Evolutionary conservation across 2,113 vertebrate genomes (phyloP).

Genomic region (Cynopterus brachyotis): DNA sequence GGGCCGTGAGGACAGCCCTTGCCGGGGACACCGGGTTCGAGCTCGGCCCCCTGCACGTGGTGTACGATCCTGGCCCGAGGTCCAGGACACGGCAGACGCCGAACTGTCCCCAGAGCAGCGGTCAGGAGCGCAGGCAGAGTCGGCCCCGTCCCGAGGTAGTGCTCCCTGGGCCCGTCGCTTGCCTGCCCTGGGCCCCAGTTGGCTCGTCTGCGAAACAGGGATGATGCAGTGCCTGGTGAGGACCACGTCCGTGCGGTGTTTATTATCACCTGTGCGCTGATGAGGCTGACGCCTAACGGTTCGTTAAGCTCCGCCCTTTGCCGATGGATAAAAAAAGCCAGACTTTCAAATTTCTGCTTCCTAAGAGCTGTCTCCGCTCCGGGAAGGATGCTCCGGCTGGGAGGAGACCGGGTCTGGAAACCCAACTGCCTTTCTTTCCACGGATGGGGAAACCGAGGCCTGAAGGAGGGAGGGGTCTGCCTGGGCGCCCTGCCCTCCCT

Average conservation of each 20-base stretch:
- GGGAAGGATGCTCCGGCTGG: background rate
- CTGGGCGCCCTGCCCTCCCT: too few species aligned
- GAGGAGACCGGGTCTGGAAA: background rate
- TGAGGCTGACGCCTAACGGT: accelerated
- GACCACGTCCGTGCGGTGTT: background rate
- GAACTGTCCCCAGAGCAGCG: accelerated
- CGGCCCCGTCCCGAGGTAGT: accelerated
- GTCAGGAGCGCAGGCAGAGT: background rate
- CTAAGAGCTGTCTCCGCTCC: background rate
- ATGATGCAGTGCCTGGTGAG: background rate
- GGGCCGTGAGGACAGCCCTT: background rate
- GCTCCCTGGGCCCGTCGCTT: background rate
- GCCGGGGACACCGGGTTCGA: background rate
- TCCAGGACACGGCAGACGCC: background rate
- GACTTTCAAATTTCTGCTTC: background rate
- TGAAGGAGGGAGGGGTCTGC: background rate
- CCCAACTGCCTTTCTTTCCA: background rate
- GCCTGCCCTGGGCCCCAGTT: background rate
- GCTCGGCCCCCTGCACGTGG: background rate
- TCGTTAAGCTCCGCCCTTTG: background rate
- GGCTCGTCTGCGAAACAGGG: background rate
- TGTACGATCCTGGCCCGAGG: background rate
- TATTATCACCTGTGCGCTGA: background rate
- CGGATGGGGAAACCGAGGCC: background rate
- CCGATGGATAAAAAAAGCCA: too few species aligned